These are phyloP conservation scores for Andrena praecox DNA, from an alignment of 2,888 invertebrate genomes.

Conservation along the genomic window DNA sequence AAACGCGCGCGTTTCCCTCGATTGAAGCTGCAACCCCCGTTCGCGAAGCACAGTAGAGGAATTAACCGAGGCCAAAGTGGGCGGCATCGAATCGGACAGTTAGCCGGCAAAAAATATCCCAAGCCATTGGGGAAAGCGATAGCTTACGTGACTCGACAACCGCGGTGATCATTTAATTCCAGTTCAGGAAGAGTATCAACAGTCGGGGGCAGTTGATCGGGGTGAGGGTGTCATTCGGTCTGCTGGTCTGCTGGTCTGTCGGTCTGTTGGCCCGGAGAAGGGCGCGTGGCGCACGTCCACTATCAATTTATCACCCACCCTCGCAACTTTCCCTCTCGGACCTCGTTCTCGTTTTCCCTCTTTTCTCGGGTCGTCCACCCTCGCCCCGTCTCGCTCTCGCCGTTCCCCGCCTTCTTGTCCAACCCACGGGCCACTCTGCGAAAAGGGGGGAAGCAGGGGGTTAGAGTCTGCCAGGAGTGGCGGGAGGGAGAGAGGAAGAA, in stretches of 20 bases:
- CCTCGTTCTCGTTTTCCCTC: conserved; percentile 73
- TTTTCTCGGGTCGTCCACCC: conserved; percentile 73
- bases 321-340: conserved; percentile 78
- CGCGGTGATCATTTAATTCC: conserved; percentile 67
- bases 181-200: conserved; percentile 66
- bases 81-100: neutral
- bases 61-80: neutral
- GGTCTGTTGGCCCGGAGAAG: conserved; percentile 67
- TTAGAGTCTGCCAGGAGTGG: conserved; percentile 24
- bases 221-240: conserved; percentile 75
- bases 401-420: conserved; percentile 58
- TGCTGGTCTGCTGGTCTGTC: conserved; percentile 72
- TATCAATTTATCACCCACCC: conserved; percentile 84
- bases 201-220: conserved; percentile 65
- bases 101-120: conserved; percentile 15
- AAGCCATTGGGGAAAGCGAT: conserved; percentile 18
- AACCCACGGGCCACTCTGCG: conserved; percentile 43
- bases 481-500: conserved; percentile 35
- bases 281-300: conserved; percentile 82
- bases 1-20: too few relatives aligned
- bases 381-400: conserved; percentile 66
- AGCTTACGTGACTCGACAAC: conserved; percentile 61
- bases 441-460: conserved; percentile 45
- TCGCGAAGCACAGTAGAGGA: too few relatives aligned
- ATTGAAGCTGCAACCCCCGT: too few relatives aligned